These are phyloP conservation scores for Spodoptera exigua DNA, from an alignment of 2,888 invertebrate species.

Conservation along the genomic window DNA sequence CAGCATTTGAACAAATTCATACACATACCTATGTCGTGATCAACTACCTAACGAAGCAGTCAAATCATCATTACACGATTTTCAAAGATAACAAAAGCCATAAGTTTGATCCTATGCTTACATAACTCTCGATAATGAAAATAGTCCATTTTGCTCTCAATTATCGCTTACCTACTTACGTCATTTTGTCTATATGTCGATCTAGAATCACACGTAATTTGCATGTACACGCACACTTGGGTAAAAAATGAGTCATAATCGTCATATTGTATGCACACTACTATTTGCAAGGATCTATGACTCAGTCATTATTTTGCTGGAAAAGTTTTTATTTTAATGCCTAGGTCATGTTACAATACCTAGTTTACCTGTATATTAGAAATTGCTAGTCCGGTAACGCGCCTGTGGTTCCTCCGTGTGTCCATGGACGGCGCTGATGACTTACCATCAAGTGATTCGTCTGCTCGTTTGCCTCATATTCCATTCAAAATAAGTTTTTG, in stretches of 20 bases:
- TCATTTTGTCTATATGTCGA: conserved; percentile 27
- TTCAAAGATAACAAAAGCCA: neutral
- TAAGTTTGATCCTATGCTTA: conserved; percentile 3
- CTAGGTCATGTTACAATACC: no score
- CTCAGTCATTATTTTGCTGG: conserved; percentile 7
- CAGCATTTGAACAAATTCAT: no score
- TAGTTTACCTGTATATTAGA: no score
- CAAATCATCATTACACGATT: neutral
- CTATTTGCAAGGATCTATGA: conserved; percentile 20
- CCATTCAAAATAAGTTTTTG: no score
- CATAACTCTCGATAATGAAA: conserved; percentile 7
- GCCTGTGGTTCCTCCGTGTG: no score
- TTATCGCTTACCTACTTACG: conserved; percentile 42
- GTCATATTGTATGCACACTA: neutral
- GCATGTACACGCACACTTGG: neutral
- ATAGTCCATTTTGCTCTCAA: conserved; percentile 10
- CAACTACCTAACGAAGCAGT: no score
- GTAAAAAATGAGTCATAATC: conserved; percentile 21
- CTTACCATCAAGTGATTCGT: no score
- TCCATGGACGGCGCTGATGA: no score
- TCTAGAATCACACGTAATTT: neutral
- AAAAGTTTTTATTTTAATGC: conserved; percentile 1
- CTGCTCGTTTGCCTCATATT: no score
- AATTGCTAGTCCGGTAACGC: no score
- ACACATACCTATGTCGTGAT: no score